These are phyloP conservation scores for Mastomys coucha DNA, from an alignment of 2,113 vertebrate species.

Conservation along the genomic window DNA sequence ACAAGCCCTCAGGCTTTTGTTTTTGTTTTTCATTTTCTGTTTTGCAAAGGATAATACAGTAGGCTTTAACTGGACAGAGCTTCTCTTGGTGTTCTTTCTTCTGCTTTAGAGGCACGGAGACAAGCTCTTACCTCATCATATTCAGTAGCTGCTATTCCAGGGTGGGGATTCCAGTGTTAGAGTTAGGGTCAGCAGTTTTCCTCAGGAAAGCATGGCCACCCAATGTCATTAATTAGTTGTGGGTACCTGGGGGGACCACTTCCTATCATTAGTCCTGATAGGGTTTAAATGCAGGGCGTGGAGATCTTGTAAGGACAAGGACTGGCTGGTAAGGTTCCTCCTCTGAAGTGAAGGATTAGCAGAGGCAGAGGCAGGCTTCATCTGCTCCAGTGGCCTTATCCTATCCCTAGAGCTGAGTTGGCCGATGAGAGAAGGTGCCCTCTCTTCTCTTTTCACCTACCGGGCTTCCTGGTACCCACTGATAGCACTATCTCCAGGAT, in stretches of 20 bases:
- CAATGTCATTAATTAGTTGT: not conserved
- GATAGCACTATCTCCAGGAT: not conserved
- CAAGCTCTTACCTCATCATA: not conserved
- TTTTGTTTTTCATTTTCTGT: not conserved
- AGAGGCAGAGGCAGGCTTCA: not conserved
- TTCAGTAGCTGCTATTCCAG: not conserved
- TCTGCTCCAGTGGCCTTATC: no score
- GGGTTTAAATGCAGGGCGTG: not conserved
- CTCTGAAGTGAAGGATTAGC: not conserved
- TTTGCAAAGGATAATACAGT: not conserved
- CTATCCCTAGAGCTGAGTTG: not conserved
- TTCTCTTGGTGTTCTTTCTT: not conserved
- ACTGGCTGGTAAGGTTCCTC: not conserved
- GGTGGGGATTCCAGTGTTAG: not conserved
- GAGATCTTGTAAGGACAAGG: not conserved
- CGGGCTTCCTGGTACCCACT: not conserved
- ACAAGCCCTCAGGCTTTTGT: not conserved
- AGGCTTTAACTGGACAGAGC: not conserved
- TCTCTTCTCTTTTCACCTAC: not conserved
- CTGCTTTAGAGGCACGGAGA: not conserved
- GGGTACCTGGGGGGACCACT: not conserved
- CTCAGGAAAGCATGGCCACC: not conserved
- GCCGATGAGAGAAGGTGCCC: not conserved
- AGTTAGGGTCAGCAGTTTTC: not conserved
- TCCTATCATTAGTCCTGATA: not conserved